Percentiles rank a stretch among this genome's conserved stretches.
Evolutionary conservation across 1,140 invertebrate genomes (phyloP).

Genomic region (Pemphigus obesinymphae): DNA sequence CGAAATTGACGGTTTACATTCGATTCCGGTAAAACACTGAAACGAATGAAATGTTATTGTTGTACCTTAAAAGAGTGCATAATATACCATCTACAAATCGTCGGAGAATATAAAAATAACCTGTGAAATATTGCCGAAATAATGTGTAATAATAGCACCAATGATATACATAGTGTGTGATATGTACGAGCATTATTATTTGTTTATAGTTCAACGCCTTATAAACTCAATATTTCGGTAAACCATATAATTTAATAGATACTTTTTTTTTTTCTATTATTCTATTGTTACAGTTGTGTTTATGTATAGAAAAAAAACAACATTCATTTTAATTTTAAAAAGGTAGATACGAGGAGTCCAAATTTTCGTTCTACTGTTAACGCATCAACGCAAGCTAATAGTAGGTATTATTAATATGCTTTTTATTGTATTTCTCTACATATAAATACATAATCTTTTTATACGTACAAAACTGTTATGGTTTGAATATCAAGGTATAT

Average conservation of each 20-base stretch:
- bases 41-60: not conserved
- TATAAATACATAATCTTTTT: not conserved
- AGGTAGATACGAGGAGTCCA: no score
- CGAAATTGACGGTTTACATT: not conserved
- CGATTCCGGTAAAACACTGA: not conserved
- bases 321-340: no score
- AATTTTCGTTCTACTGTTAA: no score
- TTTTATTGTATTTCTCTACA: slow-evolving; percentile 16
- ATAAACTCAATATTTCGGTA: not conserved
- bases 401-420: not conserved
- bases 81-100: not conserved
- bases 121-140: not conserved
- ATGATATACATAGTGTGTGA: no score
- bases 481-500: not conserved
- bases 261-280: not conserved
- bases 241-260: not conserved
- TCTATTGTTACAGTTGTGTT: not conserved
- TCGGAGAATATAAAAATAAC: slow-evolving; percentile 7
- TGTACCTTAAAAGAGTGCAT: not conserved
- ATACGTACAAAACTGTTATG: not conserved
- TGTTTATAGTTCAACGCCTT: not conserved
- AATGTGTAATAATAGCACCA: no score
- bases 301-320: no score
- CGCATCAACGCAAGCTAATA: no score
- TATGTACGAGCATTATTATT: not conserved